Evolutionary conservation across 2,888 invertebrate species (phyloP).

Genomic region (Synergus gifuensis): DNA sequence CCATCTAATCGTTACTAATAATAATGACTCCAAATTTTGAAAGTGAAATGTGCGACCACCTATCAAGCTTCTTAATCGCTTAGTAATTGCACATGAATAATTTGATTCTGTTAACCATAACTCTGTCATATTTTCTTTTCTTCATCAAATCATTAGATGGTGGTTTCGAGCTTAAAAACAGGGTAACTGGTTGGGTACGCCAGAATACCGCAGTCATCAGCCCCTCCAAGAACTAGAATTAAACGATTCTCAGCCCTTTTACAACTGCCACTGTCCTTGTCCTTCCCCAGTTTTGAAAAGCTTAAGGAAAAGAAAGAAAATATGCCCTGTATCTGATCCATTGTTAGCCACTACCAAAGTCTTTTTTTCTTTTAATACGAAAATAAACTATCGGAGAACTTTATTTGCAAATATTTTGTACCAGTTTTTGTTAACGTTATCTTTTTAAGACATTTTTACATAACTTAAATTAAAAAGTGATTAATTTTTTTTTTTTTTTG

Average conservation of each 20-base stretch:
- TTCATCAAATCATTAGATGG: neutral
- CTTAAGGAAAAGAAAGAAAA: conserved; percentile 18
- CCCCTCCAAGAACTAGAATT: conserved; percentile 24
- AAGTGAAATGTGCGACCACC: neutral
- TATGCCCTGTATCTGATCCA: neutral
- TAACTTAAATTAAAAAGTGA: neutral
- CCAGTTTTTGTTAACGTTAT: conserved; percentile 13
- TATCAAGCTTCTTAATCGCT: conserved; percentile 6
- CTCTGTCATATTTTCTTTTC: conserved; percentile 7
- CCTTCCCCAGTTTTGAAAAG: conserved; percentile 12
- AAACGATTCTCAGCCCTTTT: conserved; percentile 9
- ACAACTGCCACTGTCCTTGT: conserved; percentile 28
- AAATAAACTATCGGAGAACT: conserved; percentile 31
- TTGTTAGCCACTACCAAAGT: conserved; percentile 31
- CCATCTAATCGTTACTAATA: conserved; percentile 41
- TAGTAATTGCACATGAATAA: conserved; percentile 36
- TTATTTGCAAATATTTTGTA: conserved; percentile 46
- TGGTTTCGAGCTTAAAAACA: conserved; percentile 8
- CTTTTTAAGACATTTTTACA: neutral
- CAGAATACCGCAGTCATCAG: conserved; percentile 19
- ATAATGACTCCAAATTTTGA: neutral
- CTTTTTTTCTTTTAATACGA: neutral
- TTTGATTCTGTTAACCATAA: conserved; percentile 28
- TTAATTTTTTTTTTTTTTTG: neutral
- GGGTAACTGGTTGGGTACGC: conserved; percentile 32